Percentiles rank a stretch among this genome's conserved stretches.
These are phyloP conservation scores for Anabas testudineus DNA, from an alignment of 2,797 vertebrate species.

Conservation along the genomic window DNA sequence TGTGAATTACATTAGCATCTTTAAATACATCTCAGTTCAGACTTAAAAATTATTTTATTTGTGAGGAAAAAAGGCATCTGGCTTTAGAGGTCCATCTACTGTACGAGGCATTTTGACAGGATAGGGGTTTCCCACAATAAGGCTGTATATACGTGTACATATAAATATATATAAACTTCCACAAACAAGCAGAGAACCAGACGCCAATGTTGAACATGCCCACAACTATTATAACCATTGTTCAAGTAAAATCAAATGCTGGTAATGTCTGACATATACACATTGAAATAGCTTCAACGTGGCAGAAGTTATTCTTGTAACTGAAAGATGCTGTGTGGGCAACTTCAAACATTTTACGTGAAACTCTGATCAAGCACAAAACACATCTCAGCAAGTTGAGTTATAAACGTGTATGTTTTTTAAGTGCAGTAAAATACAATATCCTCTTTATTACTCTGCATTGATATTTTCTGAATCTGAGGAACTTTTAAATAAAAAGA, in stretches of 20 bases:
- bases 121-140: constrained; percentile 32
- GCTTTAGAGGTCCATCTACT: constrained; percentile 42
- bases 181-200: constrained; percentile 42
- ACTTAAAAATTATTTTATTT: constrained; percentile 71
- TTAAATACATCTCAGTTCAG: constrained; percentile 75
- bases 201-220: constrained; percentile 50
- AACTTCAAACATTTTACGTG: neutral
- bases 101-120: constrained; percentile 54
- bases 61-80: constrained; percentile 60
- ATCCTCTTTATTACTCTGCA: constrained; percentile 46
- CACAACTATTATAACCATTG: constrained; percentile 24
- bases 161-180: constrained; percentile 20
- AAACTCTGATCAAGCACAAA: neutral
- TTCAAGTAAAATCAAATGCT: constrained; percentile 81
- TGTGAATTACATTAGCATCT: constrained; percentile 75
- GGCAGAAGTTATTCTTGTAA: constrained; percentile 19
- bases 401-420: constrained; percentile 48
- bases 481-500: constrained; percentile 47
- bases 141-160: constrained; percentile 36
- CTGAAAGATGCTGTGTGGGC: constrained; percentile 23
- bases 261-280: constrained; percentile 71
- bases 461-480: constrained; percentile 47
- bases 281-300: constrained; percentile 50
- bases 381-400: constrained; percentile 55
- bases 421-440: constrained; percentile 78